Base-by-base conservation (phyloP, 1,140 invertebrate species). In the Nephila pilipes region DNA sequence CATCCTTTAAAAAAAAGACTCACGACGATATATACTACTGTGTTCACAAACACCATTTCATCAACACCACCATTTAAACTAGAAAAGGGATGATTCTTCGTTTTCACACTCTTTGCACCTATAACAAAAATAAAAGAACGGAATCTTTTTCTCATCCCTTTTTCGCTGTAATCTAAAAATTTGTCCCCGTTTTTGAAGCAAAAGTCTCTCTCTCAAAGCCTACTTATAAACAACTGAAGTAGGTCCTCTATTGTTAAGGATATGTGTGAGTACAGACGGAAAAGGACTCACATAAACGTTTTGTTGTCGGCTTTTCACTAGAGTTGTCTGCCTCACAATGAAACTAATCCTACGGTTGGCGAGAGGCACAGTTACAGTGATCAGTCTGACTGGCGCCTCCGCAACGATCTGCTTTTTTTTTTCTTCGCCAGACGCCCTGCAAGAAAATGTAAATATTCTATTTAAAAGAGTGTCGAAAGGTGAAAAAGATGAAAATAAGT, bases 401-500 rank as follows among this genome's bases (percentile, higher is more conserved):
- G 12, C 69, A 75, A 75, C 69, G 69, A 75, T 75, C 65, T 18
- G 65, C 29, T 18, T 14, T 29, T 32, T 75, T 69, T 58, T 75
- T 75, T 75, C 16, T 29, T 32, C 69, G 69, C 69, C 69, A 75
- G 69, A 75, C 69, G 69, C 69, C 18, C 14, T 29, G 16, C 25
- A 29, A 75, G 69, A 36, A 75, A 75, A 75, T 75, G 32, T 75
- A 75, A 75, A 75, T 75, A 75, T 32, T 75, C 69, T 75, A 75
- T 75, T 75, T 75, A 75, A 75, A 75, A 36, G 69, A 32, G 69
- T 32, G 69, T 29, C 18, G 69, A 75, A 29, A 75, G 69, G 25
- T 36, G 69, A 36, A 75, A 46, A 46, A 36, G 69, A 75, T 36
- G 69, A 29, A 75, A 29, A 75, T 75, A 29, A 16, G 14, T 32